Conservation (phyloP, 2,888 invertebrate genomes). For the Tachina fera region DNA sequence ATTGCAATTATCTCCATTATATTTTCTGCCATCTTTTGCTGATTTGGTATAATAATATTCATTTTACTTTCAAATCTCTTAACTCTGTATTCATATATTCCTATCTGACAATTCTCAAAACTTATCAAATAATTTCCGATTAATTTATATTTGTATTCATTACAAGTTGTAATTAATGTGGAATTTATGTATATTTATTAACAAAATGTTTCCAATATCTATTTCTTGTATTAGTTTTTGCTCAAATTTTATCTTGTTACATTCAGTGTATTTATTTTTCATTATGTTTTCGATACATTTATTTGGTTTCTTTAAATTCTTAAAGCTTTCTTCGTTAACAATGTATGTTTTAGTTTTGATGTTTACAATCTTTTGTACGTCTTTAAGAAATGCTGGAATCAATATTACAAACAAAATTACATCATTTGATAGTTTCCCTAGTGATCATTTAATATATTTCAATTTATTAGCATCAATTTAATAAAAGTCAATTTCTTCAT, state of each 20-base stretch:
- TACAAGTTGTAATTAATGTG: neutral
- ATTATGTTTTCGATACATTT: neutral
- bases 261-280: neutral
- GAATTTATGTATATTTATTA: constrained; percentile 17
- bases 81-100: neutral
- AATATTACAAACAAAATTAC: constrained; percentile 22
- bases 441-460: constrained; percentile 8
- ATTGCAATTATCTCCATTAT: neutral
- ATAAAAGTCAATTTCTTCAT: constrained; percentile 19
- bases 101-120: constrained; percentile 14
- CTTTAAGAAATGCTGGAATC: constrained; percentile 9
- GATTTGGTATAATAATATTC: constrained; percentile 5
- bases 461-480: constrained; percentile 17
- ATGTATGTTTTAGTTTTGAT: constrained; percentile 13
- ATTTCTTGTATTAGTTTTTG: neutral
- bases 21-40: neutral
- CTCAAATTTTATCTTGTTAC: constrained; percentile 1
- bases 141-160: constrained; percentile 12
- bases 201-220: constrained; percentile 9
- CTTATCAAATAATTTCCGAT: constrained; percentile 2
- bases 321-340: neutral
- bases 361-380: neutral
- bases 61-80: constrained; percentile 18
- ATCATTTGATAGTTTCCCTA: constrained; percentile 12
- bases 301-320: neutral